Percentiles rank a stretch among this genome's conserved stretches.
These are phyloP conservation scores for Anagyrus pseudococci DNA, from an alignment of 2,888 invertebrate genomes.

Conservation along the genomic window DNA sequence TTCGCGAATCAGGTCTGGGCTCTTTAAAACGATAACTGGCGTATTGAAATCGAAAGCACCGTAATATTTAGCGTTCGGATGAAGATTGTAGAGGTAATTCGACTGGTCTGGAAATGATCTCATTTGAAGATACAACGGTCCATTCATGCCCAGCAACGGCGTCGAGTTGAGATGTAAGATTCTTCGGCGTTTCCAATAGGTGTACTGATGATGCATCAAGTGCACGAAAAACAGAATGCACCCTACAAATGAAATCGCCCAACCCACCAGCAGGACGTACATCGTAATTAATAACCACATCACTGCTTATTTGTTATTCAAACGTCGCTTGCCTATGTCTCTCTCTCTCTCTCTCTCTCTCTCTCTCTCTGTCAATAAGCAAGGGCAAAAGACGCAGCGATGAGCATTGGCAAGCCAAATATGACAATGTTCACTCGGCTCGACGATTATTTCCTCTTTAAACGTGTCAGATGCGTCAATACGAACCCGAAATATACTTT, in stretches of 20 bases:
- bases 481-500: too few relatives aligned
- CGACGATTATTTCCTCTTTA: too few relatives aligned
- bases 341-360: too few relatives aligned
- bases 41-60: slow-evolving; percentile 49
- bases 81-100: slow-evolving; percentile 34
- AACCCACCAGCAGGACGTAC: background rate
- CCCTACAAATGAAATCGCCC: background rate
- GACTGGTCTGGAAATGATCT: slow-evolving; percentile 21
- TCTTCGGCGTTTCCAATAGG: slow-evolving; percentile 44
- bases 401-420: too few relatives aligned
- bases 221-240: background rate
- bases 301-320: too few relatives aligned
- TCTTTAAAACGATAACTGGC: slow-evolving; percentile 49
- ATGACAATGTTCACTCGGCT: too few relatives aligned
- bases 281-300: background rate
- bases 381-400: too few relatives aligned
- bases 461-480: too few relatives aligned
- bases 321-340: too few relatives aligned
- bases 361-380: too few relatives aligned
- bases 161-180: slow-evolving; percentile 34
- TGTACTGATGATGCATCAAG: slow-evolving; percentile 11
- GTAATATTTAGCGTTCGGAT: slow-evolving; percentile 40
- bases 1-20: slow-evolving; percentile 53
- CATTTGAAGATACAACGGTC: slow-evolving; percentile 33
- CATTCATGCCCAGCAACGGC: slow-evolving; percentile 39